Evolutionary conservation across 2,113 vertebrate species (phyloP).

Genomic region (Corythornis cristatus): DNA sequence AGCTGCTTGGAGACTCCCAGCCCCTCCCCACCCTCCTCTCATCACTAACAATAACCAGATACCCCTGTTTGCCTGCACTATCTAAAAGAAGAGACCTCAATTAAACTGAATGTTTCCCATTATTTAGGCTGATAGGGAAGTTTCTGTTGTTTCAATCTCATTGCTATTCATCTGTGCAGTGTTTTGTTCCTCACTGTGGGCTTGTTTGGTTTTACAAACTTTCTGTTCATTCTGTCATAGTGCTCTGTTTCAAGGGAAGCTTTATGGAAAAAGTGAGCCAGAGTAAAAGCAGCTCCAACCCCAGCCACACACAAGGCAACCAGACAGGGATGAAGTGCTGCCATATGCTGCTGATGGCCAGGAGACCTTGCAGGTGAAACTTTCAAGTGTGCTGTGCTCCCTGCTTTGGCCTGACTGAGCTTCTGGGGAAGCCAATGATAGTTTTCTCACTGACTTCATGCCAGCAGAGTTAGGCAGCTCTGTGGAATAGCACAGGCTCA

Average conservation of each 20-base stretch:
- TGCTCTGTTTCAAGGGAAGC: background rate
- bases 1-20: background rate
- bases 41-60: conserved; percentile 54
- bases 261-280: conserved; percentile 12
- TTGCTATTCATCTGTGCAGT: background rate
- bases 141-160: background rate
- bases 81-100: background rate
- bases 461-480: conserved; percentile 8
- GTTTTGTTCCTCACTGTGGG: background rate
- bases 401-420: background rate
- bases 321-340: conserved; percentile 31
- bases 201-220: background rate
- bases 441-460: background rate
- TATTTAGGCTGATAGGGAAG: background rate
- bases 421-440: conserved; percentile 25
- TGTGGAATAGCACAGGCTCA: background rate
- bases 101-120: conserved; percentile 27
- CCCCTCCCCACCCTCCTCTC: background rate
- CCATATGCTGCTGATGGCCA: background rate
- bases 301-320: background rate
- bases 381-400: background rate
- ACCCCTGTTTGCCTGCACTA: background rate
- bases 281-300: background rate
- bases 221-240: background rate
- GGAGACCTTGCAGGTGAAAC: conserved; percentile 35